Evolutionary conservation across 2,113 vertebrate genomes (phyloP).

Genomic region (Hoplias malabaricus): DNA sequence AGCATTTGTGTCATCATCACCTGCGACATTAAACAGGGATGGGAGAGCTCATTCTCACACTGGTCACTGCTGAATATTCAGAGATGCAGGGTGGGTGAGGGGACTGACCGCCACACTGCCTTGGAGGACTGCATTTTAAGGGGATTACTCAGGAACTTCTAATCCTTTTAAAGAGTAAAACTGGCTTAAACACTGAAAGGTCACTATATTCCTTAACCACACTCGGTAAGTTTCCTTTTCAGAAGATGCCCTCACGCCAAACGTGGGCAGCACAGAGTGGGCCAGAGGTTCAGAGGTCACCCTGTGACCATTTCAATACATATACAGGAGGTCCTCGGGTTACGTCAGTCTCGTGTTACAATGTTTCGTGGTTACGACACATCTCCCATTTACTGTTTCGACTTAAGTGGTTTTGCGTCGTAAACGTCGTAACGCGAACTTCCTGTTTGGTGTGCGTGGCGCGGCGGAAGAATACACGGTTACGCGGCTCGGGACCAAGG

Average conservation of each 20-base stretch:
- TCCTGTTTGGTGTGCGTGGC: no score
- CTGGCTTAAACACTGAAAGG: neutral
- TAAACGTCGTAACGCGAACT: no score
- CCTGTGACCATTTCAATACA: neutral
- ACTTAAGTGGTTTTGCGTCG: no score
- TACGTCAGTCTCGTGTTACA: no score
- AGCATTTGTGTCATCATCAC: neutral
- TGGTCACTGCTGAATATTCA: neutral
- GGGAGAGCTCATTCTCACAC: no score
- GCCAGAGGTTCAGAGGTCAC: neutral
- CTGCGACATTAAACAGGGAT: neutral
- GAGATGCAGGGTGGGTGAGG: neutral
- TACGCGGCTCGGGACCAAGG: no score
- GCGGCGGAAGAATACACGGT: no score
- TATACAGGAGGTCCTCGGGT: no score
- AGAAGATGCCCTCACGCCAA: neutral
- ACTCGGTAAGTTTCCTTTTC: neutral
- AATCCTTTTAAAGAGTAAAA: slow-evolving; percentile 26
- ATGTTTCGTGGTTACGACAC: no score
- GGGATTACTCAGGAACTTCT: slow-evolving; percentile 34
- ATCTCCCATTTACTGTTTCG: no score
- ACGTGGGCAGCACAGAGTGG: neutral
- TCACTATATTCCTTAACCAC: neutral
- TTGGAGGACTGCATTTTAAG: slow-evolving; percentile 46
- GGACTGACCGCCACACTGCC: neutral